Base-by-base conservation (phyloP, 2,888 invertebrate species). In the Platycheirus albimanus region DNA sequence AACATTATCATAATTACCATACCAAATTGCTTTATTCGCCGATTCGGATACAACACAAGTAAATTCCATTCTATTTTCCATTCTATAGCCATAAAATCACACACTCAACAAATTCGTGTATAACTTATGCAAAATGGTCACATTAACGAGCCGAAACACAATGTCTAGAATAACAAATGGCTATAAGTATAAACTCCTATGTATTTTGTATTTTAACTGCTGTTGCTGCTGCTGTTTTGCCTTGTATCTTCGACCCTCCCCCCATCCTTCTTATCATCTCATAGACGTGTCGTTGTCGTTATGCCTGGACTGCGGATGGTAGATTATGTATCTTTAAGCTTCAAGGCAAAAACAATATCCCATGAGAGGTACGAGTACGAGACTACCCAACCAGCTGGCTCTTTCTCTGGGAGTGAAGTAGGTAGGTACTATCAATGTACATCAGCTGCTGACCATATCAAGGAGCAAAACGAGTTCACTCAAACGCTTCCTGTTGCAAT, bases 101-200 rank as follows among this genome's bases (percentile, higher is more conserved):
- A 17, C 20, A 41, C 41, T 41, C 11, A 15, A 28, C 11, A 58
- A 28, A 5, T 4, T 5, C 30, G 8, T 19, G 24, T 41, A 5
- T 41, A 24, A 58, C 10, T 58, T 41, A 11, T 24, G 24, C 24
- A 15, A 41, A 15, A 28, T 41, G 24, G 41, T 15, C 36, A 41
- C 24, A 58, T 41, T 28, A 15, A 28, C 24, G 41, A 58, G 3
- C 11, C 11, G 2, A 41, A 41, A 15, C 28, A 41, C 15, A 24
- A 24, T 10, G 38, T 58, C 28, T 24, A 38, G 38, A 58, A 41
- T 41, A 58, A 41, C 41, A 41, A 58, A 41, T 24, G 13, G 38
- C 8, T 30, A 24, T n/a, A 33, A 2, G 8, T 33, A 33, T 8
- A 33, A 1, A 33, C 1, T n/a, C n/a, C n/a, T n/a, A n/a, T n/a